Conservation (phyloP, 2,797 vertebrate genomes). For the Labroides dimidiatus region DNA sequence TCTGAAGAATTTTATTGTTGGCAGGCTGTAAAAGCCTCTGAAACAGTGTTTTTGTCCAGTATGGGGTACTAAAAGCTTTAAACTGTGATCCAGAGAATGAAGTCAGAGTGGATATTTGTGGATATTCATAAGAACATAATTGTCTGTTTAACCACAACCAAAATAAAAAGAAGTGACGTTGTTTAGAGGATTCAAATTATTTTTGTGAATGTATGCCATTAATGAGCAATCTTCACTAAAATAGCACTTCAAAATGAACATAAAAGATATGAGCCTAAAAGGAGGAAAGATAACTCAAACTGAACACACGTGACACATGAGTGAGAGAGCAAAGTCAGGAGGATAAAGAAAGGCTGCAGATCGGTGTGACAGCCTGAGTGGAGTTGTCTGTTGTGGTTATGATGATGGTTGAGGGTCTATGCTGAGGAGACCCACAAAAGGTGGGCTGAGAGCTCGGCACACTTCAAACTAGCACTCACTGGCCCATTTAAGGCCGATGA, state of each 20-base stretch:
- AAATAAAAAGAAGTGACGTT: slow-evolving; percentile 10
- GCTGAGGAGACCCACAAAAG: slow-evolving; percentile 49
- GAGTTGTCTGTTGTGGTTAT: slow-evolving; percentile 67
- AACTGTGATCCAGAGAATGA: slow-evolving; percentile 26
- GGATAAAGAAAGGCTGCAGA: slow-evolving; percentile 48
- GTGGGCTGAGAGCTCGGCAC: slow-evolving; percentile 57
- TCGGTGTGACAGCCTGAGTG: slow-evolving; percentile 64
- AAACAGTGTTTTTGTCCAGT: slow-evolving; percentile 21
- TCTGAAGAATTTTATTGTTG: slow-evolving; percentile 42
- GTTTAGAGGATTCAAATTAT: neutral
- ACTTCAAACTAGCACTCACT: slow-evolving; percentile 73
- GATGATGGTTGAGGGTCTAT: slow-evolving; percentile 53
- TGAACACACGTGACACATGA: slow-evolving; percentile 17
- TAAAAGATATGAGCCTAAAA: slow-evolving; percentile 5
- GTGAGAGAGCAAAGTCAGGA: slow-evolving; percentile 9
- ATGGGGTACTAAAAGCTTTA: slow-evolving; percentile 20
- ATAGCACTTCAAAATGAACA: slow-evolving; percentile 20
- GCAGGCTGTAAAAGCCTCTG: slow-evolving; percentile 30
- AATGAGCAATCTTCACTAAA: slow-evolving; percentile 16
- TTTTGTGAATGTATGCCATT: neutral
- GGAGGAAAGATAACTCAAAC: slow-evolving; percentile 29
- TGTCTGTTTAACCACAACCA: slow-evolving; percentile 17
- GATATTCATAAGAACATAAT: slow-evolving; percentile 11
- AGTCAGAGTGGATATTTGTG: slow-evolving; percentile 35
- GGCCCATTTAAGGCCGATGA: slow-evolving; percentile 78